Evolutionary conservation across 2,113 vertebrate species (phyloP), one percentile per base, ranked within the genome.

Genomic region (Atlantisia rogersi): DNA sequence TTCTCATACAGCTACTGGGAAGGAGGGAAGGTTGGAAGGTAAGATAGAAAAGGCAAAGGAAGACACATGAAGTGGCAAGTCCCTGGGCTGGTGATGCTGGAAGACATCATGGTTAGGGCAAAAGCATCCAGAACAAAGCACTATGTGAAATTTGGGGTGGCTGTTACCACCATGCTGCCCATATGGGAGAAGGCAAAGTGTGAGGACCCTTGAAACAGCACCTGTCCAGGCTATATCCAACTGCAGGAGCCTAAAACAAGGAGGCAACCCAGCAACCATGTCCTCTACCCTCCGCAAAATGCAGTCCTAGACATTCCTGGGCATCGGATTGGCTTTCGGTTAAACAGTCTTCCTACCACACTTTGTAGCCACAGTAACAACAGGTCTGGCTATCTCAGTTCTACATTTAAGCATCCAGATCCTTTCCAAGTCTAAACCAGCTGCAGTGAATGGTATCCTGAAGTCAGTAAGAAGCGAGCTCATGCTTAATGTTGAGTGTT

Each of bases 151-250:
- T 58, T 20, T 35, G 2, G 20, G 35, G 46, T 39, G 68, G 24
- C 9, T 6, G 1, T 6, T 11, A 35, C 16, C 24, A n/a, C 8
- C 71, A 10, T 29, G 5, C 25, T 3, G n/a, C 13, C 59, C 1
- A 0, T 12, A 15, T 0, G 10, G 26, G 42, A n/a, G n/a, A 6
- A 39, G 35, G 56, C 2, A 9, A 10, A 10, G 46, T 6, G 5
- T 4, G 19, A 32, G 42, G 15, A 19, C 20, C 2, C 28, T 10
- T 39, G 10, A 28, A 39, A 24, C 37, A 11, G 63, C 0, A 15
- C 21, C 69, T 42, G 31, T 20, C 53, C 42, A 26, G 46, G 35
- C 39, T 39, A 32, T 6, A 4, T 5, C 60, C 15, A 8, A 25
- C 3, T 7, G 31, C 12, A 74, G 73, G 10, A 52, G 20, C 46